Conservation (phyloP, 92 coral and sea anemone genomes). For the Isaurus tuberculatus region DNA sequence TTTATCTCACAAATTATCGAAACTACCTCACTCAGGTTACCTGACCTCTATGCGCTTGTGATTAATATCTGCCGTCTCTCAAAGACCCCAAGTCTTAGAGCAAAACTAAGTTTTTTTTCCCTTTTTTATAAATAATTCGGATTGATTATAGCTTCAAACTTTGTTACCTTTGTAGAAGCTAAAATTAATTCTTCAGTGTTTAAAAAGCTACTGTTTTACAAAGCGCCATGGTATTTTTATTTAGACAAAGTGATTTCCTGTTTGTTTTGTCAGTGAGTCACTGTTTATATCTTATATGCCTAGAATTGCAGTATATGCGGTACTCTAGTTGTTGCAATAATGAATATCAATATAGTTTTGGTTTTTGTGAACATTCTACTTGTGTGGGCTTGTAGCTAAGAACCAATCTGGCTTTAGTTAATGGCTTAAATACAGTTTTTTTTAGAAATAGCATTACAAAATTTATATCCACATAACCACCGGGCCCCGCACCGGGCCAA, state of each 20-base stretch:
- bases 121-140: not conserved
- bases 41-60: not conserved
- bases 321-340: not conserved
- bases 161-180: too few relatives aligned
- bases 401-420: not conserved
- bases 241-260: conserved; percentile 33
- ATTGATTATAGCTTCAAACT: too few relatives aligned
- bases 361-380: not conserved
- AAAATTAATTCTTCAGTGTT: too few relatives aligned
- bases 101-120: too few relatives aligned
- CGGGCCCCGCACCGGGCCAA: not conserved
- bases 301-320: too few relatives aligned
- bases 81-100: not conserved
- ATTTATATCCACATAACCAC: not conserved
- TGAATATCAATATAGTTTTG: not conserved
- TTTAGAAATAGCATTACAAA: not conserved
- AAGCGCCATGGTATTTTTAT: not conserved
- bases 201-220: not conserved
- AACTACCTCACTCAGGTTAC: too few relatives aligned
- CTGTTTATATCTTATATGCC: too few relatives aligned
- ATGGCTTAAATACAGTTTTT: not conserved
- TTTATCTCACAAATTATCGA: not conserved
- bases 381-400: not conserved
- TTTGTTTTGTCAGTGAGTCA: not conserved
- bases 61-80: not conserved